Conservation (phyloP, 1,140 invertebrate species). For the Atta texana region DNA sequence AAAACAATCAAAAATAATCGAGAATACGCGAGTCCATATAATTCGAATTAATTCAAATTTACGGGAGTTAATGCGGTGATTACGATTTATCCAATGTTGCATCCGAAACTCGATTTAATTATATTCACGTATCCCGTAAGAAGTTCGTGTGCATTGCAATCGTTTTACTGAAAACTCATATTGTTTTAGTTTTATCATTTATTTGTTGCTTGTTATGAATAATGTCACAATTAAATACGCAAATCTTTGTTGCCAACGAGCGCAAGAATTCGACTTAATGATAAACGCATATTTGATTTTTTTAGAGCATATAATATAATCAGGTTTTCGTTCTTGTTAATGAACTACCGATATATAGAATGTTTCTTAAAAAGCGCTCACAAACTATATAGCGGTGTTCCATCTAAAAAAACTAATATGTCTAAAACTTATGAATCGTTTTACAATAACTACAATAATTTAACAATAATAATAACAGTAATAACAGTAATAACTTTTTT, state of each 20-base stretch:
- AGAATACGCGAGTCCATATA: conserved; percentile 25
- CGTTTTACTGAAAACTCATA: conserved; percentile 3
- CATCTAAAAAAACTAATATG: too few species aligned
- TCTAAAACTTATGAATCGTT: too few species aligned
- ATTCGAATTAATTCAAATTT: conserved; percentile 56
- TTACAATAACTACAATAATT: too few species aligned
- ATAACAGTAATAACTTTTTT: background rate
- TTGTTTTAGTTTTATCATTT: background rate
- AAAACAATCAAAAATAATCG: background rate
- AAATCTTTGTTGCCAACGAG: background rate
- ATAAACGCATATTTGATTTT: background rate
- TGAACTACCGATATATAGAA: background rate
- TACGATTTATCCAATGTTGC: background rate
- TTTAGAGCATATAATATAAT: background rate
- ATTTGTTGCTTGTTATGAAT: background rate
- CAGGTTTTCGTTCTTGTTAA: background rate
- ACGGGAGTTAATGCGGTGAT: conserved; percentile 29
- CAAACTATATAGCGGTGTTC: too few species aligned
- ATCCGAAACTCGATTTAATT: conserved; percentile 46
- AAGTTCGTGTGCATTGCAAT: conserved; percentile 5
- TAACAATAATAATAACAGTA: background rate
- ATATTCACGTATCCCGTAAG: background rate
- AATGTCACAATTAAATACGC: conserved; percentile 8
- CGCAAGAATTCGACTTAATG: background rate
- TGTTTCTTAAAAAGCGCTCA: background rate